Evolutionary conservation across 2,888 invertebrate species (phyloP).

Genomic region (Anthrax anthrax): DNA sequence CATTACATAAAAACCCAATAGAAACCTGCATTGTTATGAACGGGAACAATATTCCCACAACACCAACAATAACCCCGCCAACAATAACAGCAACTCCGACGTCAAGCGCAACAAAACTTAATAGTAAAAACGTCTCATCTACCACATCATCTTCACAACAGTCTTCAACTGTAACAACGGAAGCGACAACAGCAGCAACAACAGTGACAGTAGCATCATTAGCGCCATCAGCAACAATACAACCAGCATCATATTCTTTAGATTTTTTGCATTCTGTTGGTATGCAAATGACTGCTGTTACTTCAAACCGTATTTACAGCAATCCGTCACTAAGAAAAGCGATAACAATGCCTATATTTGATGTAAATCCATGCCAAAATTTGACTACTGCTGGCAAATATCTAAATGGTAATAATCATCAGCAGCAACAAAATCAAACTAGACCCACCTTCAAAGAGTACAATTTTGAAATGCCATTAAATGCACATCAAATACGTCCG

Average conservation of each 20-base stretch:
- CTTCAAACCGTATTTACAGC: constrained; percentile 3
- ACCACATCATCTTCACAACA: background rate
- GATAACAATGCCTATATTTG: constrained; percentile 3
- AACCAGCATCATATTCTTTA: constrained; percentile 18
- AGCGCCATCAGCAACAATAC: constrained; percentile 9
- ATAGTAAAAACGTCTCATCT: no score
- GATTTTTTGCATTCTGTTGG: constrained; percentile 26
- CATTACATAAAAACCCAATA: background rate
- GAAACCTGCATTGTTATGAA: background rate
- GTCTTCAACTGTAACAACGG: background rate
- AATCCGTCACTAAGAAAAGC: background rate
- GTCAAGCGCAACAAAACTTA: no score
- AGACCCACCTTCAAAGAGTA: constrained; percentile 2
- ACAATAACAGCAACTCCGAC: no score
- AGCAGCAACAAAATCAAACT: background rate
- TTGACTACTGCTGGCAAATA: background rate
- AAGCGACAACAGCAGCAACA: background rate
- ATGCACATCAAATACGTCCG: background rate
- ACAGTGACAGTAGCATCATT: background rate
- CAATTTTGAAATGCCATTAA: constrained; percentile 1
- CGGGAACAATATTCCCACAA: background rate
- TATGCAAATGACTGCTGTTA: constrained; percentile 19
- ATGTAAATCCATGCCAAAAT: constrained; percentile 3
- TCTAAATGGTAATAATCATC: background rate
- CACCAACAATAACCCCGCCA: background rate